A percentile compares a stretch with the other conserved stretches of the same genome.
Conservation (phyloP, 2,888 invertebrate species). For the Callimorpha dominula region DNA sequence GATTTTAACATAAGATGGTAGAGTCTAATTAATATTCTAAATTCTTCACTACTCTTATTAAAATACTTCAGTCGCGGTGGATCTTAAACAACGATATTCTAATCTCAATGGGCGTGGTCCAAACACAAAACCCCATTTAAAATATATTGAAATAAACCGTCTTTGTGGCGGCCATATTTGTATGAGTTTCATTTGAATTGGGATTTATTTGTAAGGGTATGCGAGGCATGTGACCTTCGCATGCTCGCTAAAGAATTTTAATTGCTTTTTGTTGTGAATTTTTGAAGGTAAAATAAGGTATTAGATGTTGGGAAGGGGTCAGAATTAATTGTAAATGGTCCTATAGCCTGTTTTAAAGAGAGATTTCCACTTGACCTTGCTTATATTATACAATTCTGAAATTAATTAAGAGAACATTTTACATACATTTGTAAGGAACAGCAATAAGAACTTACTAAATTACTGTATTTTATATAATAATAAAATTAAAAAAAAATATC, state of each 20-base stretch:
- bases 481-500: background rate
- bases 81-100: slow-evolving; percentile 42
- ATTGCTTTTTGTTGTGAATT: slow-evolving; percentile 47
- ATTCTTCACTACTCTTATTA: background rate
- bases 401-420: background rate
- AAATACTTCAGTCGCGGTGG: slow-evolving; percentile 16
- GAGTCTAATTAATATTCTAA: background rate
- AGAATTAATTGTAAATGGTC: slow-evolving; percentile 7
- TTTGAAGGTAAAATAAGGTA: slow-evolving; percentile 20
- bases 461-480: background rate
- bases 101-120: slow-evolving; percentile 48
- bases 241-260: slow-evolving; percentile 45
- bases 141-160: slow-evolving; percentile 49
- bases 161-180: slow-evolving; percentile 38
- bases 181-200: slow-evolving; percentile 29
- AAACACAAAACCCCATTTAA: slow-evolving; percentile 46
- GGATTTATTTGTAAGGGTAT: slow-evolving; percentile 44
- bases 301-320: slow-evolving; percentile 16
- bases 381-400: background rate
- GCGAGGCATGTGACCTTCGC: slow-evolving; percentile 44
- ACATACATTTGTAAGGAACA: background rate
- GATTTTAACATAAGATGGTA: no score
- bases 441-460: background rate
- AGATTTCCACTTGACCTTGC: background rate
- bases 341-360: background rate